Evolutionary conservation across 37 sponge, comb jelly and placozoan genomes (phyloP), one percentile per base, ranked within the genome.

Genomic region (Amphimedon queenslandica): DNA sequence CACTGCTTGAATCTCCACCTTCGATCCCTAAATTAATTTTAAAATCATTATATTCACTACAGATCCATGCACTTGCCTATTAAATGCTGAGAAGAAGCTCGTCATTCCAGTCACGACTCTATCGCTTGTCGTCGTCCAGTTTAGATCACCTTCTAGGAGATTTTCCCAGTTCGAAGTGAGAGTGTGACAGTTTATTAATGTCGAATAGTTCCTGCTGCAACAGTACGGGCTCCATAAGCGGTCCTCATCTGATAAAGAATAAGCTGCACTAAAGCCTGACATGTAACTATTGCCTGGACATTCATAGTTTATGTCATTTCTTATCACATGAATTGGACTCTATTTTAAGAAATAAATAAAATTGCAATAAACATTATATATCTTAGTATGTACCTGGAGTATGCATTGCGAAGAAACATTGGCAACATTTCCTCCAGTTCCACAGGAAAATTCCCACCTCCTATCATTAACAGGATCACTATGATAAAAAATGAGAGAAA

Each of bases 141-240:
- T 82, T 3, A 85, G 42, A 33, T 68, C 61, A 24, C 33, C 78
- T 30, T 77, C 40, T 2, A 85, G 67, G 32, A 41, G 35, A 72
- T 85, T 82, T 53, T 82, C 70, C 82, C 87, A 86, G 23, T 5
- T 38, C 33, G 71, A 25, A 3, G 69, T 34, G 29, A 58, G 79
- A 2, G 20, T 31, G 25, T 77, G 60, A 35, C 92, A 91, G 83
- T 82, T 74, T 36, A 91, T 55, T 32, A 91, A 80, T 1, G 77
- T 24, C 2, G 92, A 56, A 55, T 51, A 80, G 1, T 82, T 75
- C 4, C 92, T 72, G 1, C 56, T 55, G 76, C 92, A 91, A 76
- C 92, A 91, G 74, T 82, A 78, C 11, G 87, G 79, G 29, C 36
- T 41, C 92, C 92, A 91, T 23, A 78, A 16, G 11, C 92, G 63